Evolutionary conservation across 2,888 invertebrate genomes (phyloP).

Genomic region (Lycocerus yunnanus): DNA sequence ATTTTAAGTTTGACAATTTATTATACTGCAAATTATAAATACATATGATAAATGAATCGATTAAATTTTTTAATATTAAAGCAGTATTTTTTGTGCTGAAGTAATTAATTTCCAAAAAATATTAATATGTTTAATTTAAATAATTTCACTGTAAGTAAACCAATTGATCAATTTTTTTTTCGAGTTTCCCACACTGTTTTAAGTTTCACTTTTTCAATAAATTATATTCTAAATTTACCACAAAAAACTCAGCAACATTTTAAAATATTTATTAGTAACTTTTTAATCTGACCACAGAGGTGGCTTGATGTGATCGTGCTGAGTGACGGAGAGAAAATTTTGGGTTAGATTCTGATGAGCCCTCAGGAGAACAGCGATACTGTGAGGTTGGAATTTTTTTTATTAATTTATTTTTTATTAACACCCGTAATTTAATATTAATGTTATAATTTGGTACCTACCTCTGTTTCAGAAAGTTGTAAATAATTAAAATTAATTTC

Average conservation of each 20-base stretch:
- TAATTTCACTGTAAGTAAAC: no score
- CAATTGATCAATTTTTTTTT: neutral
- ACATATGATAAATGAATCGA: no score
- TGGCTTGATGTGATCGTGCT: neutral
- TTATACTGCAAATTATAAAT: no score
- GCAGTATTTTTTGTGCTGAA: no score
- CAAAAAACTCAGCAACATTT: neutral
- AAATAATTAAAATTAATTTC: neutral
- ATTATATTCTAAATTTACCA: neutral
- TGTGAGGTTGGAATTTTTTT: neutral
- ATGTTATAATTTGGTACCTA: neutral
- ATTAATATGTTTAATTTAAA: neutral
- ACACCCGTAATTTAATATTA: neutral
- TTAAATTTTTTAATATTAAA: no score
- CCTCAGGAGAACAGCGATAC: no score
- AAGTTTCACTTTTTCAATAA: neutral
- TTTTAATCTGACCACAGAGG: neutral
- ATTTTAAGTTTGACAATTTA: neutral
- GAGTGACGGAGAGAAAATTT: neutral
- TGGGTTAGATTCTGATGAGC: no score
- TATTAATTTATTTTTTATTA: neutral
- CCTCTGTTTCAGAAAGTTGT: neutral
- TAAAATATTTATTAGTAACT: neutral
- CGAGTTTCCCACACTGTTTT: neutral
- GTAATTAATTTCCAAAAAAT: neutral